A percentile compares a stretch with the other conserved stretches of the same genome.
Evolutionary conservation across 2,797 vertebrate species (phyloP).

Genomic region (Tangara arthus): DNA sequence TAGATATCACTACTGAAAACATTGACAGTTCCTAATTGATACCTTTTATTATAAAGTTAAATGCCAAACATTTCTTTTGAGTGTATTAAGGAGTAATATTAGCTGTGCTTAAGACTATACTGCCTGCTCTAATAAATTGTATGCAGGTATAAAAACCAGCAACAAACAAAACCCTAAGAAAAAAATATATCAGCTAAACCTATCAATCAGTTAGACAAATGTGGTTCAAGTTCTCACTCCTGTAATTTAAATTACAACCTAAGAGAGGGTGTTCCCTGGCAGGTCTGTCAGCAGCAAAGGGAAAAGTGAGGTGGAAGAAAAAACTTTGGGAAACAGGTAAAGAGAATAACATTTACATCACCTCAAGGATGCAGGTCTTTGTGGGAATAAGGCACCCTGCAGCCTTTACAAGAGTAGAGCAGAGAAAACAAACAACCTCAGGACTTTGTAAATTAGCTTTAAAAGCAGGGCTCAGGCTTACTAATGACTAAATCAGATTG

Average conservation of each 20-base stretch:
- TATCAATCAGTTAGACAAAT: conserved; percentile 40
- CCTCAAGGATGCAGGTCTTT: not conserved
- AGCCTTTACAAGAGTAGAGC: not conserved
- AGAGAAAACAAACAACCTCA: not conserved
- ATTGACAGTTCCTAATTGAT: conserved; percentile 79
- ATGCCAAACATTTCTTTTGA: conserved; percentile 72
- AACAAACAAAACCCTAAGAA: not conserved
- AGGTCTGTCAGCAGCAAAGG: not conserved
- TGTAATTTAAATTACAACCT: conserved; percentile 50
- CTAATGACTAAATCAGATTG: not conserved
- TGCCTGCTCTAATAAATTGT: conserved; percentile 39
- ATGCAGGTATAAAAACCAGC: not conserved
- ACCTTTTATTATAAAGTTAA: conserved; percentile 78
- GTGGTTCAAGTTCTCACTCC: conserved; percentile 38
- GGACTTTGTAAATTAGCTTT: not conserved
- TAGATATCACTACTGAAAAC: conserved; percentile 79
- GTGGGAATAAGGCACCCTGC: not conserved
- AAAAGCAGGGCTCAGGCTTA: not conserved
- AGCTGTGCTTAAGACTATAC: conserved; percentile 52
- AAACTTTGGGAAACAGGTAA: not conserved
- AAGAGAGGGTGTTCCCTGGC: not conserved
- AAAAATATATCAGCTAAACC: not conserved
- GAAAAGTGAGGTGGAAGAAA: not conserved
- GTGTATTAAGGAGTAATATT: conserved; percentile 68
- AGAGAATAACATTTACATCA: not conserved